Conservation (phyloP, 2,797 vertebrate species). For the Argyrosomus regius region DNA sequence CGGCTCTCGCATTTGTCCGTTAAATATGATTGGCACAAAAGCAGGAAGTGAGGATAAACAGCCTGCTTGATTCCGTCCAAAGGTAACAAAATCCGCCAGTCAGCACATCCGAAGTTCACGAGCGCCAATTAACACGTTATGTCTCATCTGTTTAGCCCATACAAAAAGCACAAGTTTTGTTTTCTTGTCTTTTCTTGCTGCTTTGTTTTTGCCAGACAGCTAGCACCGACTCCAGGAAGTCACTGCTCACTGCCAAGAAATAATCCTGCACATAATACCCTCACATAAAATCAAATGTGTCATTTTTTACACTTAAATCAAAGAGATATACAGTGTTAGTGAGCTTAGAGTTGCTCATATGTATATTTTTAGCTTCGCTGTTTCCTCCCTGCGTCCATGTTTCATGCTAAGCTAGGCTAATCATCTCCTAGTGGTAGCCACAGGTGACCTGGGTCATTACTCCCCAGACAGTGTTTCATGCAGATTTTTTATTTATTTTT, state of each 20-base stretch:
- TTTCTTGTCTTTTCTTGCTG: neutral
- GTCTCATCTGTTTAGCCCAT: neutral
- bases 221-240: neutral
- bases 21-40: neutral
- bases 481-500: neutral
- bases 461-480: neutral
- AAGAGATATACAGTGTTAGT: neutral
- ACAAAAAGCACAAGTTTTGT: neutral
- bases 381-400: neutral
- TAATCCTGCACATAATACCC: neutral
- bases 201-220: neutral
- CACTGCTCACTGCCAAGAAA: neutral
- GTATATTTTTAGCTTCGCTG: neutral
- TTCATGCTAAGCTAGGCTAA: conserved; percentile 6
- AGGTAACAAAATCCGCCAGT: neutral
- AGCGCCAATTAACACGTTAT: neutral
- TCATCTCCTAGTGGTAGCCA: neutral
- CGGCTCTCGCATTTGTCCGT: neutral
- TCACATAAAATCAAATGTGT: neutral
- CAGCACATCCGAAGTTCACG: neutral
- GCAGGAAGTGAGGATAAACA: neutral
- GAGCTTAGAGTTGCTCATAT: neutral
- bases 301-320: neutral
- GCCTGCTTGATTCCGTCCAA: neutral
- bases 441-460: no score